A percentile compares a stretch with the other conserved stretches of the same genome.
Evolutionary conservation across 2,797 vertebrate genomes (phyloP).

Genomic region (Chaunax sp.): DNA sequence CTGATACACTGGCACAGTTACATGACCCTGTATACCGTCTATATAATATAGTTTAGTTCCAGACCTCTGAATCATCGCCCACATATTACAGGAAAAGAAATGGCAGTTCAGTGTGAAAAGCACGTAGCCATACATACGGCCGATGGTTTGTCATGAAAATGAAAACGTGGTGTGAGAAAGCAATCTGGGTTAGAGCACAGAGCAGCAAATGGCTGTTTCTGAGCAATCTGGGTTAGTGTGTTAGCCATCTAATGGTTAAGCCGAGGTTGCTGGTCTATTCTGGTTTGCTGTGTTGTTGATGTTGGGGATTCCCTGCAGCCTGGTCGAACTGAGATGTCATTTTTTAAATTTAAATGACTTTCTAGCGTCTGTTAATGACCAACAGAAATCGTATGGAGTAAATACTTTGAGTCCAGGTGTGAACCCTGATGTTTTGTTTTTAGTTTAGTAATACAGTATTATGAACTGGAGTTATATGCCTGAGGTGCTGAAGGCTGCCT

Average conservation of each 20-base stretch:
- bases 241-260: constrained; percentile 28
- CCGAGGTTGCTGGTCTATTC: constrained; percentile 47
- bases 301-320: constrained; percentile 51
- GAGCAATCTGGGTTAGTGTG: constrained; percentile 52
- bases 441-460: no score
- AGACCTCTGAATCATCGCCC: background rate
- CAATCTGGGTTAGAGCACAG: constrained; percentile 34
- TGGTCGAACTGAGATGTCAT: constrained; percentile 43
- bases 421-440: no score
- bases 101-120: background rate
- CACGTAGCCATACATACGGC: background rate
- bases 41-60: background rate
- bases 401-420: no score
- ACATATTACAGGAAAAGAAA: constrained; percentile 10
- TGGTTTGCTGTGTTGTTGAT: constrained; percentile 36
- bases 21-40: no score
- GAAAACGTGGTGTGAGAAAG: constrained; percentile 17
- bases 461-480: no score
- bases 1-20: no score
- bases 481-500: constrained; percentile 15
- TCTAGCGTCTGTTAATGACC: background rate
- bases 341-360: constrained; percentile 14
- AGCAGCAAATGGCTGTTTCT: constrained; percentile 18
- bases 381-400: no score
- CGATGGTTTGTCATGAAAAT: constrained; percentile 17